Evolutionary conservation across 2,113 vertebrate genomes (phyloP).

Genomic region (Thalassoma bifasciatum): DNA sequence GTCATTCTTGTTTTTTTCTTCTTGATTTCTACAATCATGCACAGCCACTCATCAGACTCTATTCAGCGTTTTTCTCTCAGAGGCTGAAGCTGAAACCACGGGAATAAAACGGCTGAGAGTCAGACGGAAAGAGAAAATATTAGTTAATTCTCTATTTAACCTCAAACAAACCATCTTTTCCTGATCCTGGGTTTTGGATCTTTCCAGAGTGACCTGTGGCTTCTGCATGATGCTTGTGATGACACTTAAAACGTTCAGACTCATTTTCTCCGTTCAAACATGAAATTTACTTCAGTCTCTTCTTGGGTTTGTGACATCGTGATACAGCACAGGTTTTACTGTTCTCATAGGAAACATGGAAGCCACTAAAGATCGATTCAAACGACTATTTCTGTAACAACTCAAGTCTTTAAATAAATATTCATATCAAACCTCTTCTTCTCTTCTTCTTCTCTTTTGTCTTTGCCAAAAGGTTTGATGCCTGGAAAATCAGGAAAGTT

Average conservation of each 20-base stretch:
- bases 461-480: neutral
- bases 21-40: constrained; percentile 4
- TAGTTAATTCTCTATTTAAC: constrained; percentile 7
- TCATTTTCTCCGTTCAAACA: constrained; percentile 25
- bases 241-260: constrained; percentile 31
- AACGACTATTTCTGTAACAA: constrained; percentile 75
- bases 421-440: constrained; percentile 58
- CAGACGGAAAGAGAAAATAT: constrained; percentile 13
- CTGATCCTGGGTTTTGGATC: neutral
- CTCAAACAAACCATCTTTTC: constrained; percentile 9
- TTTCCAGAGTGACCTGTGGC: constrained; percentile 1
- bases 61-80: constrained; percentile 45
- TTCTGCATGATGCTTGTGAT: constrained; percentile 64
- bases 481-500: too few relatives aligned
- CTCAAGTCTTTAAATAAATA: constrained; percentile 77
- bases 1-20: constrained; percentile 67
- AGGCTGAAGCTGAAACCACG: constrained; percentile 21
- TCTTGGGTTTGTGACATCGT: constrained; percentile 24
- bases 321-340: constrained; percentile 72
- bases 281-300: constrained; percentile 21
- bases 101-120: constrained; percentile 45
- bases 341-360: constrained; percentile 75
- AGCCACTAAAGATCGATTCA: constrained; percentile 56
- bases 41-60: constrained; percentile 43
- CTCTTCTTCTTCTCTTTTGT: neutral